Evolutionary conservation across 2,113 vertebrate genomes (phyloP).

Genomic region (Rhipidura dahli): DNA sequence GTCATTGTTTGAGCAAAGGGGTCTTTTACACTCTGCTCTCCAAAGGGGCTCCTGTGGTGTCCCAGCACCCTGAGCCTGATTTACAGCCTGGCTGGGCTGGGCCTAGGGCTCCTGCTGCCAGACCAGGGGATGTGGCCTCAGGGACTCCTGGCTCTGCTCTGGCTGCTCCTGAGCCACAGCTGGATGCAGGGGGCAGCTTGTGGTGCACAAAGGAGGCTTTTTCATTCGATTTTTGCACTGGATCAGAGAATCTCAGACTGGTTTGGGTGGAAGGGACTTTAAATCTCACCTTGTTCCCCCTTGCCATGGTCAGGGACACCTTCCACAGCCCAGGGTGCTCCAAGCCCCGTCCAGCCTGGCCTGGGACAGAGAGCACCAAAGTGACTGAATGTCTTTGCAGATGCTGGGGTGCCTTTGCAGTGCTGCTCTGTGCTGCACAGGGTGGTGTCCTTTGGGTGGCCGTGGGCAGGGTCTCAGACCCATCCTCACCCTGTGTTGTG

Average conservation of each 20-base stretch:
- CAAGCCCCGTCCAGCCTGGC: background rate
- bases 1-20: background rate
- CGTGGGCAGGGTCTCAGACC: background rate
- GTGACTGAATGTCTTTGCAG: background rate
- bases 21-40: background rate
- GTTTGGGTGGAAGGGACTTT: background rate
- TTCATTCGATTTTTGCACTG: background rate
- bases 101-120: background rate
- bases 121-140: fast-evolving
- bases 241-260: background rate
- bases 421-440: background rate
- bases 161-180: background rate
- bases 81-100: background rate
- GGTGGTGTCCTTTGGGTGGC: background rate
- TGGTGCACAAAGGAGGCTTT: background rate
- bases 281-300: background rate
- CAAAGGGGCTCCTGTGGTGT: background rate
- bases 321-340: too few species aligned
- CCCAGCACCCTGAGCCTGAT: background rate
- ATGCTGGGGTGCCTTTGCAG: background rate
- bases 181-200: background rate
- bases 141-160: background rate
- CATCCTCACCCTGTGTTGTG: background rate
- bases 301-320: background rate
- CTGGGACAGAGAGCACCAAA: background rate